phyloP scores from a whole-genome alignment of 2,888 invertebrate genomes.

The Subacronicta megacephala region DNA sequence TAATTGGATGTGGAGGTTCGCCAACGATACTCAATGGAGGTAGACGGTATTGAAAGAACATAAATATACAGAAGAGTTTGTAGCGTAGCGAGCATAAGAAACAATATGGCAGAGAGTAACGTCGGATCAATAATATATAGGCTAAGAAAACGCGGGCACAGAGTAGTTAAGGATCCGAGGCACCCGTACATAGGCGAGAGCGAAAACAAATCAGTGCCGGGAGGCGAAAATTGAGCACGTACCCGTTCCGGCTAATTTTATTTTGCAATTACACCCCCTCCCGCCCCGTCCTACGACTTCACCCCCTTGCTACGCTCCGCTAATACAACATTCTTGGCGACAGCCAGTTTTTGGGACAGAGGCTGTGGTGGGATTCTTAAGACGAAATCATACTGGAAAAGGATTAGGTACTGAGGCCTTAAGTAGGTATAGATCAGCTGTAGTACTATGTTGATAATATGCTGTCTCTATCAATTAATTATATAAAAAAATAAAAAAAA shows the following conservation, averaged over 20 bases:
- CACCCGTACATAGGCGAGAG: slow-evolving; percentile 76
- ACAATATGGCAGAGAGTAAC: slow-evolving; percentile 79
- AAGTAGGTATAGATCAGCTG: not conserved
- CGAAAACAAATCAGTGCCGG: slow-evolving; percentile 89
- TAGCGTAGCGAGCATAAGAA: slow-evolving; percentile 61
- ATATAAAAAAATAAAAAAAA: too few relatives aligned
- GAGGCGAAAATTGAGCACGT: slow-evolving; percentile 90
- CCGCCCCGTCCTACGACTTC: slow-evolving; percentile 58
- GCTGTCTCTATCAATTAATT: too few relatives aligned
- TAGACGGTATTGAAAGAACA: slow-evolving; percentile 31
- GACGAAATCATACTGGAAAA: slow-evolving; percentile 51
- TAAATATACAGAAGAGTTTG: slow-evolving; percentile 34
- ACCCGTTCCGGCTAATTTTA: slow-evolving; percentile 90
- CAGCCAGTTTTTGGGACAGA: slow-evolving; percentile 75
- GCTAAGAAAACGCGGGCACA: slow-evolving; percentile 79
- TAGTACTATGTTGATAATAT: too few relatives aligned
- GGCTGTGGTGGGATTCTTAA: slow-evolving; percentile 57
- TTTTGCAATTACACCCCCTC: slow-evolving; percentile 89
- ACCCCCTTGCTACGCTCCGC: slow-evolving; percentile 66
- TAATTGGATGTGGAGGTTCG: slow-evolving; percentile 42
- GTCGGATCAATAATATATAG: slow-evolving; percentile 87
- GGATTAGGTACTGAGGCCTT: slow-evolving; percentile 23
- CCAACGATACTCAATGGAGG: slow-evolving; percentile 1
- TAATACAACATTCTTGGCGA: slow-evolving; percentile 88
- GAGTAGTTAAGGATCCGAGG: slow-evolving; percentile 69